Base-by-base conservation (phyloP, 2,113 vertebrate species). In the Anarhynchus alexandrinus region DNA sequence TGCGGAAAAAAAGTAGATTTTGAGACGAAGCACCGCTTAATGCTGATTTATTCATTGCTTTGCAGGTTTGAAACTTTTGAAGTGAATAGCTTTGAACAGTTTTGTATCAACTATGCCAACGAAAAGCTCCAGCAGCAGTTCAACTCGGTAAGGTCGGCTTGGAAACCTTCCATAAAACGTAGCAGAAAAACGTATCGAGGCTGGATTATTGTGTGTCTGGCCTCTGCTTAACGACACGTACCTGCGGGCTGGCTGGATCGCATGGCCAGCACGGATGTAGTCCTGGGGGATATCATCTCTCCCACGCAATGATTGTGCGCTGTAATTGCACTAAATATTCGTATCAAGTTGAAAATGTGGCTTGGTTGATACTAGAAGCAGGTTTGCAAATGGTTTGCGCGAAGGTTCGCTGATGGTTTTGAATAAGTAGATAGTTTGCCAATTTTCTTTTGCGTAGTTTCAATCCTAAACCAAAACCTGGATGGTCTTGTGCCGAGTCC, bases 61-160 rank as follows among this genome's bases (percentile, higher is more conserved):
- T 96, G 42, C 97, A 99, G 99, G 96, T 99, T 99, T 77, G 99
- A 99, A 98, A 99, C 99, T 0, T 99, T 99, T 72, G 99, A 99
- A 92, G 92, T 99, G 25, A 99, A 99, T 97, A 99, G 99, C 95
- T 99, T 99, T 36, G 99, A 99, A 81, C 99, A 99, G 97, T 99
- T 99, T 91, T 99, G 99, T 96, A 99, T 99, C 98, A 99, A 99
- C 98, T 99, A 99, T 1, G 99, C 99, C 88, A 99, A 99, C 1
- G 99, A 99, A 92, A 99, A 99, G 72, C 98, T 99, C 34, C 99
- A 99, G 97, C 99, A 99, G 96, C 99, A 99, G 97, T 99, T 99
- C 96, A 99, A 99, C 97, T 99, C 94, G 95, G 99, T 99, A 97
- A 97, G 98, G 87, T 76, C 57, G 38, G 32, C 54, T 78, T 77